phyloP scores from a whole-genome alignment of 2,113 vertebrate genomes.

The Lampris megalopsis region DNA sequence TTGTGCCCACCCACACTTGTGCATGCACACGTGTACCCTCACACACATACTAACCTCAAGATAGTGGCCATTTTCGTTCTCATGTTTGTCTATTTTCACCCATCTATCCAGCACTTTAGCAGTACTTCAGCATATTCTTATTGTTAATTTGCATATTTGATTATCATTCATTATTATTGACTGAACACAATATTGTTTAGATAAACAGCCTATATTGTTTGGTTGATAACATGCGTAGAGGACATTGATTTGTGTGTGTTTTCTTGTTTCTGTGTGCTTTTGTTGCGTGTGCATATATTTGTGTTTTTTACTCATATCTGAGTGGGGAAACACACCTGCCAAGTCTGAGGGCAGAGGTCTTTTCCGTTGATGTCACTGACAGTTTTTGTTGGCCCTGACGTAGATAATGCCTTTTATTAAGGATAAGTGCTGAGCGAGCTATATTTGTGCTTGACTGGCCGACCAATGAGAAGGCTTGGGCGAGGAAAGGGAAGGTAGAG shows the following conservation, averaged over 20 bases:
- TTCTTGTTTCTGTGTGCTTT: neutral
- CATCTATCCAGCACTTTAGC: no score
- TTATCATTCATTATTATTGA: neutral
- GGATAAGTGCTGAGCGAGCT: slow-evolving; percentile 39
- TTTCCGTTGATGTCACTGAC: slow-evolving; percentile 43
- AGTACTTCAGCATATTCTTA: no score
- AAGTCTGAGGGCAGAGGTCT: slow-evolving; percentile 29
- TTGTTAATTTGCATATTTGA: no score
- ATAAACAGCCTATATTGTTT: neutral
- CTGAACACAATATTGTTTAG: neutral
- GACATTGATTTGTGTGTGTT: neutral
- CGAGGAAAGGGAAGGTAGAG: slow-evolving; percentile 1
- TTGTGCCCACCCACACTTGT: neutral
- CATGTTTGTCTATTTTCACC: neutral
- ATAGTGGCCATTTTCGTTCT: neutral
- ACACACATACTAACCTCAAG: neutral
- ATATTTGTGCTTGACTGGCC: slow-evolving; percentile 52
- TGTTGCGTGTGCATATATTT: neutral
- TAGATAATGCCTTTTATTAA: slow-evolving; percentile 57
- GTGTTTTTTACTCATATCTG: slow-evolving; percentile 24
- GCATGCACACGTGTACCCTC: neutral
- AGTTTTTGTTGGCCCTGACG: slow-evolving; percentile 44
- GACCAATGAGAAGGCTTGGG: slow-evolving; percentile 29
- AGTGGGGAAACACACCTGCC: slow-evolving; percentile 19
- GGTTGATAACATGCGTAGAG: neutral